Conservation (phyloP, 2,888 invertebrate species). For the Oligia fasciuncula region DNA sequence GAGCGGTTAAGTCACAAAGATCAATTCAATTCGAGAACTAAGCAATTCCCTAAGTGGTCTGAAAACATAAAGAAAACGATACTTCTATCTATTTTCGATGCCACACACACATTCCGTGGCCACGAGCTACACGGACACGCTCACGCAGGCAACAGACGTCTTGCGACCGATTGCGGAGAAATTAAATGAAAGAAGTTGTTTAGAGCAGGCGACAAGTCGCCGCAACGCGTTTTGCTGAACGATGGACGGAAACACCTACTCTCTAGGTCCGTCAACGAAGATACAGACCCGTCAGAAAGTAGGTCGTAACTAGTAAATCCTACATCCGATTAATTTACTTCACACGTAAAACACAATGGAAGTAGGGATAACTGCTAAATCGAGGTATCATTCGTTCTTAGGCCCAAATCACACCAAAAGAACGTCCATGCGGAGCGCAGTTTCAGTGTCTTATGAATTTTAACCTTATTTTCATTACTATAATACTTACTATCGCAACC, state of each 20-base stretch:
- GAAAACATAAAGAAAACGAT: conserved; percentile 42
- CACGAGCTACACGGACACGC: background rate
- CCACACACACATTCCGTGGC: no score
- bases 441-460: no score
- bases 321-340: background rate
- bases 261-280: background rate
- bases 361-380: background rate
- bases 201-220: background rate
- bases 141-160: background rate
- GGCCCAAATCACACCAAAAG: no score
- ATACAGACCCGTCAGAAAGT: background rate
- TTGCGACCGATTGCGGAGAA: background rate
- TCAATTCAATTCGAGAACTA: conserved; percentile 58
- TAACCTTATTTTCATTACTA: no score
- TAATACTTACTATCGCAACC: no score
- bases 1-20: conserved; percentile 35
- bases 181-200: background rate
- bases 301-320: background rate
- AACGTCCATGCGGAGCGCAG: no score
- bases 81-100: conserved; percentile 42
- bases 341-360: background rate
- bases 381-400: background rate
- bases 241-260: background rate
- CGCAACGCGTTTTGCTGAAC: background rate
- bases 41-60: conserved; percentile 61